phyloP scores from a whole-genome alignment of 2,888 invertebrate genomes.

The Mantis religiosa region DNA sequence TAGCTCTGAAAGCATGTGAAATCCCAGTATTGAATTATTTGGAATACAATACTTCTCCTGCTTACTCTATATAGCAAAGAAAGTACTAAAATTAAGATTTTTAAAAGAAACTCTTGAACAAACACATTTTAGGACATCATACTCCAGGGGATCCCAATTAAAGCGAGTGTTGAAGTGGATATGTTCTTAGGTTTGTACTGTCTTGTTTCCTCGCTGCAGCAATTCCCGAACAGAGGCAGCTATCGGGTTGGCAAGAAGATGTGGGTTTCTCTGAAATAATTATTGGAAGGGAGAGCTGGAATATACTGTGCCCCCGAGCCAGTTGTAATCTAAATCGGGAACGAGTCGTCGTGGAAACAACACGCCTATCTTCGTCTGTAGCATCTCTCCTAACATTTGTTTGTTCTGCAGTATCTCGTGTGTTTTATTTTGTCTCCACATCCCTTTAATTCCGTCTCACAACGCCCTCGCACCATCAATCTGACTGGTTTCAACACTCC shows the following conservation, averaged over 20 bases:
- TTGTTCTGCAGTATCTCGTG: background rate
- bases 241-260: background rate
- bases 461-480: background rate
- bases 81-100: no score
- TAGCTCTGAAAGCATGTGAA: no score
- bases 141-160: no score
- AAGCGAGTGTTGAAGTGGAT: no score
- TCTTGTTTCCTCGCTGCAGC: no score
- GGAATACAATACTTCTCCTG: no score
- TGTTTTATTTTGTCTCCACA: background rate
- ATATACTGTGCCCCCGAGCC: background rate
- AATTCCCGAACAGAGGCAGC: background rate
- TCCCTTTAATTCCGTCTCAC: background rate
- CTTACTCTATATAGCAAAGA: no score
- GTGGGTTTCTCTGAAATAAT: background rate
- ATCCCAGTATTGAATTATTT: no score
- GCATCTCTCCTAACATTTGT: background rate
- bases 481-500: background rate
- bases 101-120: no score
- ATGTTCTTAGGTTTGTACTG: no score
- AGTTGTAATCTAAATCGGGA: background rate
- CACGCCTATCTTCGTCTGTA: background rate
- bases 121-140: no score
- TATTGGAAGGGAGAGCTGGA: background rate
- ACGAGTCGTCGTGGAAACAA: background rate